Percentiles rank a stretch among this genome's conserved stretches.
Evolutionary conservation across 2,113 vertebrate genomes (phyloP).

Genomic region (Chrysochloris asiatica): DNA sequence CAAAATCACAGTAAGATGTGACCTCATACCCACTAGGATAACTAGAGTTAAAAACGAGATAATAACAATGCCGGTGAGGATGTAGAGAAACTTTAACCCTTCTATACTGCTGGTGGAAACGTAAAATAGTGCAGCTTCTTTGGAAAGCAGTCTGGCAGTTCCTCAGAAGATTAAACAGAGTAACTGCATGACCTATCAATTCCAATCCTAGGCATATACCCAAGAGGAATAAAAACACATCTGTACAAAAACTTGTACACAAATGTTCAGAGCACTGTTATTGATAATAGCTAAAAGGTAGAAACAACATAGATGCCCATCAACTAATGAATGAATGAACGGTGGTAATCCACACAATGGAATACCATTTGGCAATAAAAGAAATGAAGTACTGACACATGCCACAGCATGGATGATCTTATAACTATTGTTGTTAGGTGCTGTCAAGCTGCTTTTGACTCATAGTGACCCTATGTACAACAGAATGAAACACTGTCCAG

Average conservation of each 20-base stretch:
- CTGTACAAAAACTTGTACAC: not conserved
- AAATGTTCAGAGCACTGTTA: not conserved
- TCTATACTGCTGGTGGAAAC: not conserved
- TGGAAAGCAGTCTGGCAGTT: not conserved
- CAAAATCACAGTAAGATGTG: not conserved
- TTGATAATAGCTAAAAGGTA: not conserved
- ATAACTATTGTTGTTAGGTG: too few relatives aligned
- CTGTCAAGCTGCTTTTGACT: too few relatives aligned
- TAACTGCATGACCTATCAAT: not conserved
- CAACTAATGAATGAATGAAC: not conserved
- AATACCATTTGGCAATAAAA: not conserved
- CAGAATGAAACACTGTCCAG: too few relatives aligned
- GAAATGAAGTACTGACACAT: too few relatives aligned
- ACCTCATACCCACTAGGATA: not conserved
- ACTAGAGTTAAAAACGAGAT: fast-evolving
- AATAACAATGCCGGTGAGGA: fast-evolving
- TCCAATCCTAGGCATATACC: not conserved
- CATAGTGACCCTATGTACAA: too few relatives aligned
- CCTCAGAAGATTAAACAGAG: not conserved
- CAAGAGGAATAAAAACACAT: not conserved
- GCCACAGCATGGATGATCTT: too few relatives aligned
- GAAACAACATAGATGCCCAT: not conserved
- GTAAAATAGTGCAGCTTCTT: not conserved
- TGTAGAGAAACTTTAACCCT: not conserved
- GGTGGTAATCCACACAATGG: too few relatives aligned